Conservation (phyloP, 1,140 invertebrate species). For the Listronotus oregonensis region DNA sequence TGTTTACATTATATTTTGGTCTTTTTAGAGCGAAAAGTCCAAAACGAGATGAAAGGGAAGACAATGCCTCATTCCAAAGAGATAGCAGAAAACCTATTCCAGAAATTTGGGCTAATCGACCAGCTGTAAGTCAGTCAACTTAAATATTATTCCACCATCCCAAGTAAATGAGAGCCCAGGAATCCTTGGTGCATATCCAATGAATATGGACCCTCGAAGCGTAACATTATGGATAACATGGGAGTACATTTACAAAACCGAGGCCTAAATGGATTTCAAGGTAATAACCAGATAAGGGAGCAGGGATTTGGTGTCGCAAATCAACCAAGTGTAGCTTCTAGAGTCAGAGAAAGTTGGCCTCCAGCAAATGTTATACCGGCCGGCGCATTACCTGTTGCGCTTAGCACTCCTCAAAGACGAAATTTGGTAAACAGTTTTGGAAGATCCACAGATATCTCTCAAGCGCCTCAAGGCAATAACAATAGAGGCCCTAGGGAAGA, state of each 20-base stretch:
- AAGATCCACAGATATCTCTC: too few relatives aligned
- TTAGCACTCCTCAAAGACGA: too few relatives aligned
- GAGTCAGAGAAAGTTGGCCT: slow-evolving; percentile 30
- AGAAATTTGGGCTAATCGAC: slow-evolving; percentile 43
- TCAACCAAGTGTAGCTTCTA: neutral
- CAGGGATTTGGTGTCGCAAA: neutral
- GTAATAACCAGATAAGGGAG: neutral
- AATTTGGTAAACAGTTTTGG: too few relatives aligned
- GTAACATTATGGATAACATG: slow-evolving; percentile 3
- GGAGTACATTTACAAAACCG: slow-evolving; percentile 17
- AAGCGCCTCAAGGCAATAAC: neutral
- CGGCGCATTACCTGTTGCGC: too few relatives aligned
- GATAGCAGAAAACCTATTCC: slow-evolving; percentile 17
- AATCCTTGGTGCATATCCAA: neutral
- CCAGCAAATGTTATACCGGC: slow-evolving; percentile 11
- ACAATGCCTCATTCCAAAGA: neutral
- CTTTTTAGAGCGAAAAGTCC: slow-evolving; percentile 14
- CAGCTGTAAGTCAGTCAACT: neutral
- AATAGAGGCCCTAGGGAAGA: too few relatives aligned
- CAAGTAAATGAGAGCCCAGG: neutral
- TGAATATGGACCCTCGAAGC: slow-evolving; percentile 18
- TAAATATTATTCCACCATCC: slow-evolving; percentile 19
- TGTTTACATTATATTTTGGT: neutral
- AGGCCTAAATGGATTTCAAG: slow-evolving; percentile 23
- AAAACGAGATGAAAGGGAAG: slow-evolving; percentile 19